phyloP scores from a whole-genome alignment of 1,140 invertebrate species.

The Leptinotarsa defecta region DNA sequence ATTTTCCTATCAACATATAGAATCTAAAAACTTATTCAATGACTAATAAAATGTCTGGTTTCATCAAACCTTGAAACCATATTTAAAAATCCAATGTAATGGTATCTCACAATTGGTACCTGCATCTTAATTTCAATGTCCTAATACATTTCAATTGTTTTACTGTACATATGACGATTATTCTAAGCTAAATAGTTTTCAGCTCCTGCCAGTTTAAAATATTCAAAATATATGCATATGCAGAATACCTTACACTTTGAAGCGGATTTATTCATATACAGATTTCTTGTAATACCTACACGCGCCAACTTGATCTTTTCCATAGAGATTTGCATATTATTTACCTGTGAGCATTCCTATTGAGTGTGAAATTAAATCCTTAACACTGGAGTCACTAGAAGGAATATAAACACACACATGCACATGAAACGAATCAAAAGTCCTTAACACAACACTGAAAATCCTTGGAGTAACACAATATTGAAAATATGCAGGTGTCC shows the following conservation, averaged over 20 bases:
- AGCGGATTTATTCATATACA: conserved; percentile 27
- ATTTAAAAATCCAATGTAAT: too few relatives aligned
- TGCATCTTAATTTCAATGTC: too few relatives aligned
- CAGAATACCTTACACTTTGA: conserved; percentile 12
- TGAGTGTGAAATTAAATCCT: conserved; percentile 38
- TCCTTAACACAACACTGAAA: conserved; percentile 33
- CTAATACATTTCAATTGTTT: too few relatives aligned
- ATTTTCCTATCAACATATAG: too few relatives aligned
- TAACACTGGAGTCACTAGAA: conserved; percentile 47
- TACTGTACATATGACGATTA: too few relatives aligned
- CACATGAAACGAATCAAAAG: conserved; percentile 31
- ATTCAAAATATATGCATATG: conserved; percentile 13
- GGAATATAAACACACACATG: conserved; percentile 25
- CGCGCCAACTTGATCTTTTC: background rate
- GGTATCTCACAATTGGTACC: too few relatives aligned
- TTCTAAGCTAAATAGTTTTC: too few relatives aligned
- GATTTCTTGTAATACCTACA: background rate
- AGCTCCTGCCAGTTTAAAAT: background rate
- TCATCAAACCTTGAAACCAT: too few relatives aligned
- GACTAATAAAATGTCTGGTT: too few relatives aligned
- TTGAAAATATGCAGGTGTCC: conserved; percentile 47
- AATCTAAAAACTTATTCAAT: too few relatives aligned
- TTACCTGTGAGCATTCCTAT: conserved; percentile 49
- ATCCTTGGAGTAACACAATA: conserved; percentile 27
- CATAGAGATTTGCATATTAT: conserved; percentile 18